Evolutionary conservation across 1,140 invertebrate species (phyloP).

Genomic region (Phenacoccus solenopsis): DNA sequence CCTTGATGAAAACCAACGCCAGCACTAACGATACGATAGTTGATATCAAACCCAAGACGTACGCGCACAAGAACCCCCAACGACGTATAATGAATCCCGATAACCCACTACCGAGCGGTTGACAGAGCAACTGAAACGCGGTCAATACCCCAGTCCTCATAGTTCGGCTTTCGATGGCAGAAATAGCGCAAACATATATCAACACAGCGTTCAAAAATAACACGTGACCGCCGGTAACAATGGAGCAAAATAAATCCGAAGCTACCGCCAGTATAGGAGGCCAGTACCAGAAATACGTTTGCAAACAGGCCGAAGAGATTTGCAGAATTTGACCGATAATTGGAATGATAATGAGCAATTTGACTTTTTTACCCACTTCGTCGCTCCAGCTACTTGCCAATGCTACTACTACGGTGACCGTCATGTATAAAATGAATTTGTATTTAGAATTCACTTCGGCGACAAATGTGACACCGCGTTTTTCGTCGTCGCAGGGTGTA

Average conservation of each 20-base stretch:
- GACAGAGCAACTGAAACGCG: conserved; percentile 20
- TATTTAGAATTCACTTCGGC: background rate
- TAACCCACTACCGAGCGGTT: conserved; percentile 22
- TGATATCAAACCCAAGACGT: background rate
- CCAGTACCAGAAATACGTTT: conserved; percentile 24
- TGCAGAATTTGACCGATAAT: conserved; percentile 26
- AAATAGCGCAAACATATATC: conserved; percentile 35
- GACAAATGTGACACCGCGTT: no score
- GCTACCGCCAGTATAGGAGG: conserved; percentile 26
- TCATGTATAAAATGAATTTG: background rate
- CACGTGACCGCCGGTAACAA: conserved; percentile 34
- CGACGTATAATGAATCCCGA: conserved; percentile 16
- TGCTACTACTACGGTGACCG: no score
- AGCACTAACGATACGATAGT: no score
- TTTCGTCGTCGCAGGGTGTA: no score
- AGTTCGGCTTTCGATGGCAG: conserved; percentile 26
- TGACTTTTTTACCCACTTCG: conserved; percentile 30
- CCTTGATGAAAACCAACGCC: no score
- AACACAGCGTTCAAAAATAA: conserved; percentile 34
- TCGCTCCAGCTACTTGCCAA: conserved; percentile 24
- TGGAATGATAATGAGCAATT: conserved; percentile 35
- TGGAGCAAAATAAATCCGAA: conserved; percentile 32
- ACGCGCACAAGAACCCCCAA: conserved; percentile 22
- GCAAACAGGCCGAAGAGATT: conserved; percentile 12
- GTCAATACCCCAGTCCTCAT: conserved; percentile 33